Conservation (phyloP, 2,113 vertebrate genomes). For the Labeo catla region DNA sequence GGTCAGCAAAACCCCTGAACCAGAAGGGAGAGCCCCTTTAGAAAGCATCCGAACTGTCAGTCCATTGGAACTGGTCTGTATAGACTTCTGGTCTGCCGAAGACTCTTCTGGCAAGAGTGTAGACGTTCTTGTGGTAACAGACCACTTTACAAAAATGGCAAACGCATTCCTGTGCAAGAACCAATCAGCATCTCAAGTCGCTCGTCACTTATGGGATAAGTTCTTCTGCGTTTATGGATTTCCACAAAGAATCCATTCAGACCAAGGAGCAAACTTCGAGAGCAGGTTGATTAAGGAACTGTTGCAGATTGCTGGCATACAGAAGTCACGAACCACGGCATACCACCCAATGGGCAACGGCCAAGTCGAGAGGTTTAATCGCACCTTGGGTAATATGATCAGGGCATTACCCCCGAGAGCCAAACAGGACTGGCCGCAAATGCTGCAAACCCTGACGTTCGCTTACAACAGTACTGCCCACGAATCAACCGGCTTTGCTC, state of each 20-base stretch:
- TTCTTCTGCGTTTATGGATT: conserved; percentile 10
- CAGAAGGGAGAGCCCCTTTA: no score
- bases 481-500: no score
- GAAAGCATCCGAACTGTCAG: background rate
- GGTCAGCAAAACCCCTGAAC: no score
- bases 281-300: conserved; percentile 1
- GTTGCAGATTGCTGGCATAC: background rate
- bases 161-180: background rate
- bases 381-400: background rate
- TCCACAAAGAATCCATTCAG: background rate
- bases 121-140: background rate
- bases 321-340: background rate
- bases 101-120: background rate
- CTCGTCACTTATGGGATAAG: background rate
- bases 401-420: background rate
- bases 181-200: background rate
- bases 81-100: background rate
- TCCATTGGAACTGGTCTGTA: background rate
- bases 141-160: background rate
- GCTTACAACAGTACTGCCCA: no score
- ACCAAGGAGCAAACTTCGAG: background rate
- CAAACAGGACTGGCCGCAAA: background rate
- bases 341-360: background rate
- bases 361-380: background rate
- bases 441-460: no score